phyloP scores from a whole-genome alignment of 2,888 invertebrate species.

The Tinea semifulvella region DNA sequence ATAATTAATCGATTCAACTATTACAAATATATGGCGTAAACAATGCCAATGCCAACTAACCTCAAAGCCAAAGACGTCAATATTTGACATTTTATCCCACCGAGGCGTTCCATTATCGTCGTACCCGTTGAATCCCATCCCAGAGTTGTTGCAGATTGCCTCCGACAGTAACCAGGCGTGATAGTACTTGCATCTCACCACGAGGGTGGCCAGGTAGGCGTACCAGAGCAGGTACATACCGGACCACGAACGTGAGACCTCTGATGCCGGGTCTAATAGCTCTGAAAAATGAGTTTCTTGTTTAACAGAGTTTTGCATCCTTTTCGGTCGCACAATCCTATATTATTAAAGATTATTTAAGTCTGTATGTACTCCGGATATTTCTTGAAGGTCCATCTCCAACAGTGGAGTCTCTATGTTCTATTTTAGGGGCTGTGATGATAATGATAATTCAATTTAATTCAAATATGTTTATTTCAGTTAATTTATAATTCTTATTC shows the following conservation, averaged over 20 bases:
- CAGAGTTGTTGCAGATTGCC: constrained; percentile 94
- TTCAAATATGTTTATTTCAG: no score
- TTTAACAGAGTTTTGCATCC: constrained; percentile 31
- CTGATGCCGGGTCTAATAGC: constrained; percentile 49
- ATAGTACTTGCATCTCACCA: constrained; percentile 92
- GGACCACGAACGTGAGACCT: constrained; percentile 59
- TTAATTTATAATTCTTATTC: no score
- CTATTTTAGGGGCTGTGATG: no score
- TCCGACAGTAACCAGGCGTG: constrained; percentile 97
- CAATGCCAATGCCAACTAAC: constrained; percentile 63
- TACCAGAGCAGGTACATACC: constrained; percentile 63
- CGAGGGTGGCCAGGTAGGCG: constrained; percentile 81
- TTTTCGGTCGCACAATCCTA: constrained; percentile 82
- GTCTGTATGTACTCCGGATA: constrained; percentile 54
- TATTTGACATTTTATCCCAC: constrained; percentile 95
- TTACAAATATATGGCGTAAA: no score
- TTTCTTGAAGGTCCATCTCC: no score
- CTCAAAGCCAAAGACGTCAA: constrained; percentile 89
- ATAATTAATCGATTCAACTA: no score
- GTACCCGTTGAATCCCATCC: constrained; percentile 90
- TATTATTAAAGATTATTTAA: constrained; percentile 68
- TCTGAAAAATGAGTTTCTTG: constrained; percentile 27
- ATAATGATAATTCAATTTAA: no score
- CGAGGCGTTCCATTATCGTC: constrained; percentile 76
- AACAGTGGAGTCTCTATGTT: no score